These are phyloP conservation scores for Anaspis maculata DNA, from an alignment of 2,888 invertebrate genomes.

Conservation along the genomic window DNA sequence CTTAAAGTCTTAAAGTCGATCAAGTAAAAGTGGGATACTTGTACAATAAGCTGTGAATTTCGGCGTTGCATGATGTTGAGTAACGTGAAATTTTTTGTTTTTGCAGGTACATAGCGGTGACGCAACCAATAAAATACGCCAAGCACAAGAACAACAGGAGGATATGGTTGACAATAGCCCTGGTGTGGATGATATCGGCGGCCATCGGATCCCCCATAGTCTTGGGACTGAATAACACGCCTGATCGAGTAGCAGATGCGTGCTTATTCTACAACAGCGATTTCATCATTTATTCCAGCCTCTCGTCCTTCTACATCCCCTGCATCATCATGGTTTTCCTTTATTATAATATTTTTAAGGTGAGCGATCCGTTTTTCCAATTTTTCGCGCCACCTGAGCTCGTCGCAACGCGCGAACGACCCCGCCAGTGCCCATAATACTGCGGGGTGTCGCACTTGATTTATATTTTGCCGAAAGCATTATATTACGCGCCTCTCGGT, in stretches of 20 bases:
- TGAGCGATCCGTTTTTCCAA: slow-evolving; percentile 40
- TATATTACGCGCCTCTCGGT: no score
- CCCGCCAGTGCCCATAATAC: slow-evolving; percentile 1
- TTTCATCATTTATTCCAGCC: slow-evolving; percentile 95
- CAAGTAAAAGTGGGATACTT: no score
- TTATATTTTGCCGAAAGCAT: no score
- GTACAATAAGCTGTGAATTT: no score
- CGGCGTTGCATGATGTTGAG: no score
- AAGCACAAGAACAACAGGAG: slow-evolving; percentile 94
- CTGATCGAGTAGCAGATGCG: slow-evolving; percentile 70
- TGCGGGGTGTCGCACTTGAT: no score
- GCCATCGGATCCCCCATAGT: slow-evolving; percentile 96
- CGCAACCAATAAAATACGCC: slow-evolving; percentile 97
- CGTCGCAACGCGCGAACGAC: neutral
- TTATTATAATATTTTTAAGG: slow-evolving; percentile 96
- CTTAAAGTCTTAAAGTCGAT: no score
- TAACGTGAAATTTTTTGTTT: no score
- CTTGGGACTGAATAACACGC: slow-evolving; percentile 90
- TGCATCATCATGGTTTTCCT: slow-evolving; percentile 97
- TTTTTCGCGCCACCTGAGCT: slow-evolving; percentile 6
- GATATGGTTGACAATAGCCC: slow-evolving; percentile 87
- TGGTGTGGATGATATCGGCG: slow-evolving; percentile 93
- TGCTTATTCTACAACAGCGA: slow-evolving; percentile 97
- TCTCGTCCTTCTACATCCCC: slow-evolving; percentile 98
- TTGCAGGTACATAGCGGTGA: slow-evolving; percentile 95